Evolutionary conservation across 2,113 vertebrate genomes (phyloP).

Genomic region (Micromys minutus): DNA sequence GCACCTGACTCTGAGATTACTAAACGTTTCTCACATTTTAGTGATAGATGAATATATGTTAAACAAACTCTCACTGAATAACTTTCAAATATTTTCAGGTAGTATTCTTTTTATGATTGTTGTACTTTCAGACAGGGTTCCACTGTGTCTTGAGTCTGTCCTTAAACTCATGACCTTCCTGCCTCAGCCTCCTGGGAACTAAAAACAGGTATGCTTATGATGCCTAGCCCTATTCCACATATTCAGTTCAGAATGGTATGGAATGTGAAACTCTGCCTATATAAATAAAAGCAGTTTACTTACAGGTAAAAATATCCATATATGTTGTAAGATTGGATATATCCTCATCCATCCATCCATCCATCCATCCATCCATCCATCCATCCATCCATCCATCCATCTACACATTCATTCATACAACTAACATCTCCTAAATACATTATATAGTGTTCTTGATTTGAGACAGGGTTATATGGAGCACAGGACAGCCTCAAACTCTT

Average conservation of each 20-base stretch:
- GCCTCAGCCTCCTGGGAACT: not conserved
- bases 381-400: not conserved
- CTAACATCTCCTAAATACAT: not conserved
- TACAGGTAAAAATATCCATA: not conserved
- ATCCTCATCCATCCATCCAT: not conserved
- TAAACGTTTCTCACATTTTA: conserved; percentile 22
- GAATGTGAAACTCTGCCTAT: conserved; percentile 19
- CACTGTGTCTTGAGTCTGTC: not conserved
- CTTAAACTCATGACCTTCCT: not conserved
- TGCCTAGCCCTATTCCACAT: not conserved
- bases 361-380: not conserved
- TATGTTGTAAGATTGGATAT: not conserved
- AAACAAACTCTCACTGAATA: conserved; percentile 47
- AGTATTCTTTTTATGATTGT: not conserved
- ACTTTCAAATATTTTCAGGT: not conserved
- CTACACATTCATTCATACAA: not conserved
- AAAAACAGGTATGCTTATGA: not conserved
- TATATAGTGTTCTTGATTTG: not conserved
- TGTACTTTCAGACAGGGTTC: not conserved
- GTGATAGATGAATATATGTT: not conserved
- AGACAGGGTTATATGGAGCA: not conserved
- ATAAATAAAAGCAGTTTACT: conserved; percentile 32
- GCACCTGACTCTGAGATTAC: not conserved
- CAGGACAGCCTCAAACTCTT: not conserved
- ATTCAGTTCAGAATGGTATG: not conserved